Evolutionary conservation across 2,797 vertebrate genomes (phyloP).

Genomic region (Artibeus lituratus): DNA sequence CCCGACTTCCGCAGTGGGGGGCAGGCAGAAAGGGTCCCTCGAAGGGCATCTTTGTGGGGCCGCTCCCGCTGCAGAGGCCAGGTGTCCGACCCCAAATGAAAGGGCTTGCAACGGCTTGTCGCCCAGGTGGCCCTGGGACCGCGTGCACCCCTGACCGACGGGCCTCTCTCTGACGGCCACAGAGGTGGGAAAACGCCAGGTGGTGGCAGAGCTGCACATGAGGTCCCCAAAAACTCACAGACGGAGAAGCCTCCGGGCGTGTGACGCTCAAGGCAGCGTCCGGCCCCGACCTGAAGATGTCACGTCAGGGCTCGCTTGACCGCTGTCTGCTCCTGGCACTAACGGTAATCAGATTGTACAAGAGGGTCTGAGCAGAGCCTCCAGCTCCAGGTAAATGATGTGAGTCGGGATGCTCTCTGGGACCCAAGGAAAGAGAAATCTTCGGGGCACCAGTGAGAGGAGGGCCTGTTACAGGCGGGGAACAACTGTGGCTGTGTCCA

Average conservation of each 20-base stretch:
- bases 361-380: background rate
- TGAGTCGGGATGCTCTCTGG: background rate
- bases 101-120: accelerated
- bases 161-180: background rate
- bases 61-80: constrained; percentile 58
- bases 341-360: background rate
- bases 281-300: background rate
- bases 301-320: background rate
- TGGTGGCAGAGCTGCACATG: background rate
- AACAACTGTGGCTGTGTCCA: too few species aligned
- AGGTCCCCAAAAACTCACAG: background rate
- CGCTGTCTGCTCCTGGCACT: background rate
- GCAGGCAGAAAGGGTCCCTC: constrained; percentile 31
- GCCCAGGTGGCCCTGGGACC: accelerated
- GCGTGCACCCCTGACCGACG: accelerated
- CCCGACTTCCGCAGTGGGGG: constrained; percentile 4
- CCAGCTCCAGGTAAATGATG: background rate
- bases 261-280: background rate
- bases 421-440: background rate
- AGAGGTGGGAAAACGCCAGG: accelerated
- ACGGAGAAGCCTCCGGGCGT: background rate
- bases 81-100: background rate
- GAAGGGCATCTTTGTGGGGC: constrained; percentile 67
- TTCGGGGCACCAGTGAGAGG: background rate
- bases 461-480: background rate